These are phyloP conservation scores for Leptopilina myrica DNA, from an alignment of 2,888 invertebrate genomes.

Conservation along the genomic window DNA sequence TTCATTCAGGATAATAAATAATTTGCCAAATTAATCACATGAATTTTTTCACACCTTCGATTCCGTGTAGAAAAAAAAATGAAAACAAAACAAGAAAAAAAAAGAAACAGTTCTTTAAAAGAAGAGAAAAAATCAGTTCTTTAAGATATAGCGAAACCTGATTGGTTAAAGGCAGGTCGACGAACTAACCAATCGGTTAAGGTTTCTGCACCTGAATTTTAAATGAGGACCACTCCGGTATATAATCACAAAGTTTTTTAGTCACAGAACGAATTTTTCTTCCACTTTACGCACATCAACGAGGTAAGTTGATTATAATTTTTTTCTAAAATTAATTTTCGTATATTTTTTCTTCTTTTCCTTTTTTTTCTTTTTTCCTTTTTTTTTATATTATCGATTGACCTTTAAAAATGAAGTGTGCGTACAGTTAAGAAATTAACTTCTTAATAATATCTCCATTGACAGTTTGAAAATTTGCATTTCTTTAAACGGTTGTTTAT, in stretches of 20 bases:
- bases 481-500: conserved; percentile 13
- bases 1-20: background rate
- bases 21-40: background rate
- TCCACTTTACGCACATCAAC: conserved; percentile 54
- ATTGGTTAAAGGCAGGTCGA: conserved; percentile 68
- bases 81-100: background rate
- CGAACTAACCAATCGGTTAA: conserved; percentile 74
- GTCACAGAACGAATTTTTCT: conserved; percentile 51
- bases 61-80: too few relatives aligned
- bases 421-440: conserved; percentile 11
- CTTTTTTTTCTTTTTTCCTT: background rate
- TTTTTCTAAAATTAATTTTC: conserved; percentile 16
- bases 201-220: conserved; percentile 73
- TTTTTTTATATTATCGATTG: background rate
- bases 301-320: conserved; percentile 67
- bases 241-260: conserved; percentile 69
- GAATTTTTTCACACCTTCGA: too few relatives aligned
- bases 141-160: background rate
- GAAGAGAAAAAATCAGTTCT: background rate
- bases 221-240: conserved; percentile 72
- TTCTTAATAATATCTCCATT: background rate
- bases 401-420: background rate
- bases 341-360: background rate
- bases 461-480: conserved; percentile 24
- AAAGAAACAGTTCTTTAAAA: background rate